A percentile compares a stretch with the other conserved stretches of the same genome.
Evolutionary conservation across 92 coral and sea anemone species (phyloP).

Genomic region (Diadumene lineata): DNA sequence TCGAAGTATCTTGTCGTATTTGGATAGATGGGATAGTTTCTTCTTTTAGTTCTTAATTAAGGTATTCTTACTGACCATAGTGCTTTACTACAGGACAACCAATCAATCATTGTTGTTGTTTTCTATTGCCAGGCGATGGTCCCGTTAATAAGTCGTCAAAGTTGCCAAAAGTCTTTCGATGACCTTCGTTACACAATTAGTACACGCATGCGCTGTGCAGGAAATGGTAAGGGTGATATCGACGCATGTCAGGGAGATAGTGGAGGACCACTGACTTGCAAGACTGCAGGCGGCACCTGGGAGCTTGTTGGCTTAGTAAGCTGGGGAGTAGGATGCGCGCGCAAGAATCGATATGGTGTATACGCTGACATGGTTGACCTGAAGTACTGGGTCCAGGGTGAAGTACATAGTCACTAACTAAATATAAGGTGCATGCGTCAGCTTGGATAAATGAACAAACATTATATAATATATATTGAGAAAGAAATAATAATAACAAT

Average conservation of each 20-base stretch:
- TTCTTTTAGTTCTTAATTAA: too few relatives aligned
- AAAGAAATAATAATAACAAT: too few relatives aligned
- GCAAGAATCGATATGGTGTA: conserved; percentile 85
- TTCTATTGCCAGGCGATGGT: conserved; percentile 68
- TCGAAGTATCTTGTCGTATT: too few relatives aligned
- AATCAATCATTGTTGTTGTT: too few relatives aligned
- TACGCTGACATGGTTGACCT: conserved; percentile 84
- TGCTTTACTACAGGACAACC: too few relatives aligned
- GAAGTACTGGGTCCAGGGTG: conserved; percentile 82
- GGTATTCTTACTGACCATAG: too few relatives aligned
- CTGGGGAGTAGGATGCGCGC: conserved; percentile 95
- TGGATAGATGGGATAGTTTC: too few relatives aligned
- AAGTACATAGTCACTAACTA: conserved; percentile 24
- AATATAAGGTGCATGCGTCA: too few relatives aligned
- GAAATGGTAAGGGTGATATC: conserved; percentile 65
- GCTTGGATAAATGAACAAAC: background rate
- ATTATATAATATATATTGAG: background rate
- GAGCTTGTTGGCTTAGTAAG: conserved; percentile 81
- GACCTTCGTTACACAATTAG: conserved; percentile 71
- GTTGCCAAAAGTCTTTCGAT: conserved; percentile 56
- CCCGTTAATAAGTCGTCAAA: conserved; percentile 66
- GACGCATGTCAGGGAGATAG: conserved; percentile 95
- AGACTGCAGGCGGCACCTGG: conserved; percentile 49
- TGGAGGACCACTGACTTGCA: conserved; percentile 87
- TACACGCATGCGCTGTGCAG: conserved; percentile 91